These are phyloP conservation scores for Drosophila prostipennis DNA, from an alignment of 2,888 invertebrate species.

Conservation along the genomic window DNA sequence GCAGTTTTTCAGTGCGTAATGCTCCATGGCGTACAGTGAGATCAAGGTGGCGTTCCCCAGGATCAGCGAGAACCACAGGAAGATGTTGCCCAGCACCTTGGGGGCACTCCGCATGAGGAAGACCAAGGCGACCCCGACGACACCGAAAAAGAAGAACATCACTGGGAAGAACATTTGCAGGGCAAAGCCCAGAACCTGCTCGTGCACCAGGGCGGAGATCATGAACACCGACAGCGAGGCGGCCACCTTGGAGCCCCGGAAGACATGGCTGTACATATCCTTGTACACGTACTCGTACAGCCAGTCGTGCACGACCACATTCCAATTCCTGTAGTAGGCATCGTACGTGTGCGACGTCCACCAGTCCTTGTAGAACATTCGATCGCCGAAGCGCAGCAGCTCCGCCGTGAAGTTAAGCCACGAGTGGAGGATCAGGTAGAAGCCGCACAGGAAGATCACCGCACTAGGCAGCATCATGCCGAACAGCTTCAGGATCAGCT, in stretches of 20 bases:
- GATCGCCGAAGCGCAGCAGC: constrained; percentile 93
- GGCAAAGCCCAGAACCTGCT: constrained; percentile 91
- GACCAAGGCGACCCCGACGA: constrained; percentile 86
- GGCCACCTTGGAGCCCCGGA: constrained; percentile 84
- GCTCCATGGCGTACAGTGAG: constrained; percentile 93
- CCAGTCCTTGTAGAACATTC: constrained; percentile 96
- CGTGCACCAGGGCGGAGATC: constrained; percentile 94
- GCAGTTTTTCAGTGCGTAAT: constrained; percentile 81
- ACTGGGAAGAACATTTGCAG: constrained; percentile 95
- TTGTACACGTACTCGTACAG: constrained; percentile 94
- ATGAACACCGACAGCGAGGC: constrained; percentile 89
- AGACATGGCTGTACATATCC: constrained; percentile 86
- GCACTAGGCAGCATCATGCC: constrained; percentile 91
- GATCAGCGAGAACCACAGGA: constrained; percentile 92
- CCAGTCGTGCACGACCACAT: constrained; percentile 97
- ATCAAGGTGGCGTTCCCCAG: constrained; percentile 88
- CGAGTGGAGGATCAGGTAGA: constrained; percentile 94
- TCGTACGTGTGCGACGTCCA: constrained; percentile 95
- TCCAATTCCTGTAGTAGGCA: constrained; percentile 96
- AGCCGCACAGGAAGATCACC: constrained; percentile 89
- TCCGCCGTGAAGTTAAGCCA: constrained; percentile 97
- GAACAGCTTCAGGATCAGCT: constrained; percentile 87
- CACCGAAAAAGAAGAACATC: constrained; percentile 91
- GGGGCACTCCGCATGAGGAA: constrained; percentile 85
- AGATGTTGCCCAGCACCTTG: constrained; percentile 89